Base-by-base conservation (phyloP, 1,140 invertebrate species). In the Drosophila saltans region DNA sequence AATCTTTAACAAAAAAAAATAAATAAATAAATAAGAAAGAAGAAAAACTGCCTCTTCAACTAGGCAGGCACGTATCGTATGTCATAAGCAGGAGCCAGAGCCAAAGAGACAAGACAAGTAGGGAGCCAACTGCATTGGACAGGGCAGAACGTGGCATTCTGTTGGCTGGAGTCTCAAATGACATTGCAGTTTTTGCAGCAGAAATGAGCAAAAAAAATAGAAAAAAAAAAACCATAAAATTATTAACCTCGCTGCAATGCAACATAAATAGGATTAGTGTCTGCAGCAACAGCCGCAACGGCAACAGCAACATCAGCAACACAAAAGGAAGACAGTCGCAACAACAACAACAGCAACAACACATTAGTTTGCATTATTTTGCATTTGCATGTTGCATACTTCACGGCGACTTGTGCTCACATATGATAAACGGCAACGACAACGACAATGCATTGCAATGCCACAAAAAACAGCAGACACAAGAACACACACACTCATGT, bases 251-350 rank as follows among this genome's bases (percentile, higher is more conserved):
- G 82, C 83, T 86, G 80, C 83, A 88, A 73, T 90, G 86, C 80
- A 81, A 90, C 86, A 90, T 90, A 90, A 90, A 90, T 90, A 90
- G 86, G 86, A 90, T 90, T 90, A 90, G 86, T 90, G 86, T 90
- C 86, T 83, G 80, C 84, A 80, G 81, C 76, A 80, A 83, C 61
- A 69, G 77, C 80, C 72, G 45, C 43, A 62, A 58, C 28, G 62
- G 48, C 75, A 72, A 77, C 70, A 41, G 71, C 57, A 59, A 40
- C 63, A 77, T 39, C 43, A 55, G 33, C 59, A 60, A 45, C 21
- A 45, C 59, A 61, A 59, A 58, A 60, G 61, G 21, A 59, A 60
- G 16, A 26, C 66, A 21, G 43, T 57, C 41, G 24, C 41, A 63
- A 70, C 71, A 82, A 72, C 64, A 65, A 24, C 45, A 66, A 41